Conservation (phyloP, 2,888 invertebrate genomes). For the Drosophila ezoana region DNA sequence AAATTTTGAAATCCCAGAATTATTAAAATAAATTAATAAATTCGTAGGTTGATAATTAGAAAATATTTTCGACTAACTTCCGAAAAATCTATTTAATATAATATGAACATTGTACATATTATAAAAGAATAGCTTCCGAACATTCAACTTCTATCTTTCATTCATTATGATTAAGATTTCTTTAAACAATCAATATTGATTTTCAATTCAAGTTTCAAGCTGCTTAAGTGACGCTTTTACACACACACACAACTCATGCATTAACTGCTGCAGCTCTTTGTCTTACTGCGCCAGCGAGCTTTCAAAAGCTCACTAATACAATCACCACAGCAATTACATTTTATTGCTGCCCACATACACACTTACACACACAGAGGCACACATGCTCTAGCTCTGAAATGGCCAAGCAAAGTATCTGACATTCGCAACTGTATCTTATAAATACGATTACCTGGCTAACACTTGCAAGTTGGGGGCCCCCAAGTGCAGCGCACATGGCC, state of each 20-base stretch:
- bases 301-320: constrained; percentile 37
- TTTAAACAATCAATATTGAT: not conserved
- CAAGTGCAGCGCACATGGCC: constrained; percentile 50
- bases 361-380: not conserved
- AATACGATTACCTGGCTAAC: constrained; percentile 71
- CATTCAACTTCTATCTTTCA: too few species aligned
- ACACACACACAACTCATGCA: constrained; percentile 23
- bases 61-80: too few species aligned
- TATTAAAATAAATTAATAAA: too few species aligned
- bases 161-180: too few species aligned
- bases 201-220: not conserved
- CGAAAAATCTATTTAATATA: too few species aligned
- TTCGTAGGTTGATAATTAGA: too few species aligned
- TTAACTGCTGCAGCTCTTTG: constrained; percentile 6
- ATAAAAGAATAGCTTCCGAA: too few species aligned
- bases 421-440: constrained; percentile 73
- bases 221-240: constrained; percentile 7
- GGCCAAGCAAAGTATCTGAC: constrained; percentile 60
- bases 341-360: constrained; percentile 28
- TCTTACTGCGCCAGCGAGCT: constrained; percentile 12
- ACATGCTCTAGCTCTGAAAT: constrained; percentile 30
- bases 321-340: constrained; percentile 45
- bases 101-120: too few species aligned
- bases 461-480: constrained; percentile 43
- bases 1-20: too few species aligned